These are phyloP conservation scores for Coturnix japonica DNA, from an alignment of 2,113 vertebrate species.

Conservation along the genomic window DNA sequence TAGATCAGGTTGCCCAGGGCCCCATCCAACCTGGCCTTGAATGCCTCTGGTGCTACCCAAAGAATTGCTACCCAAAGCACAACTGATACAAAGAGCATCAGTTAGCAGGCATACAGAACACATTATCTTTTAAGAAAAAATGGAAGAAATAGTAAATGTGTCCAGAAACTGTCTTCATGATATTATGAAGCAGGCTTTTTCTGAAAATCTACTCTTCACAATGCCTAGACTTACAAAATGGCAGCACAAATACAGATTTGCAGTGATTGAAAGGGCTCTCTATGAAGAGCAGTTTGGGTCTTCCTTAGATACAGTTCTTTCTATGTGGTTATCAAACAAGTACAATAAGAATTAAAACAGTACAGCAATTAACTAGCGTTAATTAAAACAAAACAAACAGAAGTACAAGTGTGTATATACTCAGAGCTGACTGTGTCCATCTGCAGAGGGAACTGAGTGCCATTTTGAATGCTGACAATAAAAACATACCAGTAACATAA, in stretches of 20 bases:
- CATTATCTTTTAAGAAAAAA: background rate
- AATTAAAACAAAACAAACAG: background rate
- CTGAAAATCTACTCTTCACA: background rate
- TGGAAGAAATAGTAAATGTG: background rate
- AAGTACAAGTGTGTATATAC: rapidly evolving
- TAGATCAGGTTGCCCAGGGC: too few relatives aligned
- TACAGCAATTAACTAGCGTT: background rate
- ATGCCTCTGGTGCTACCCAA: background rate
- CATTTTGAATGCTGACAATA: background rate
- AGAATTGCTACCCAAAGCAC: background rate
- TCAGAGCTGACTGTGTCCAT: background rate
- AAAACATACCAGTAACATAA: background rate
- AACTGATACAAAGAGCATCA: background rate
- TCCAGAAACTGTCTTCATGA: background rate
- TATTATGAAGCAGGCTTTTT: background rate
- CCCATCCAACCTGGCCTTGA: too few relatives aligned
- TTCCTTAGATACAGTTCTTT: background rate
- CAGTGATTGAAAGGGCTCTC: background rate
- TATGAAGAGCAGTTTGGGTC: background rate
- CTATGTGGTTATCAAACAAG: background rate
- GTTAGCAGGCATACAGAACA: background rate
- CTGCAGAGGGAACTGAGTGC: background rate
- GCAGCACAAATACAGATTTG: background rate
- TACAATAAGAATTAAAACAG: background rate
- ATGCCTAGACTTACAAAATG: background rate